phyloP scores from a whole-genome alignment of 2,113 vertebrate species.

The Neodon shergylaensis region DNA sequence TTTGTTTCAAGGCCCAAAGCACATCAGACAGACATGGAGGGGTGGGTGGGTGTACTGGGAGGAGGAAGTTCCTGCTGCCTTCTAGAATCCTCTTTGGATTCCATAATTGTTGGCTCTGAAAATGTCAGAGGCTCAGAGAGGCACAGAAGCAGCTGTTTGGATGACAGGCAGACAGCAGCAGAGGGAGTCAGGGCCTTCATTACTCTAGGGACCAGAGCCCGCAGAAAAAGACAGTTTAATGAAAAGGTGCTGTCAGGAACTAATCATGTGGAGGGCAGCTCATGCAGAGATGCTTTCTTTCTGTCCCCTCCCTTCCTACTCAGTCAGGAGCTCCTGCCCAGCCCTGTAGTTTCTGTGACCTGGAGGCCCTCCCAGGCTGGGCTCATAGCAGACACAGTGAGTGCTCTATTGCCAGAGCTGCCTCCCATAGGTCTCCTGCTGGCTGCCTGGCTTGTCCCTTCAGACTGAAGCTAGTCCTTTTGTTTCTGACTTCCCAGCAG shows the following conservation, averaged over 20 bases:
- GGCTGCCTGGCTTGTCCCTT: not conserved
- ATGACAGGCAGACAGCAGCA: conserved; percentile 53
- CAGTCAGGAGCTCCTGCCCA: not conserved
- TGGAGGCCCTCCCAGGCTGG: no score
- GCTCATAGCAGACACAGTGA: not conserved
- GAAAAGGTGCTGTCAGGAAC: conserved; percentile 69
- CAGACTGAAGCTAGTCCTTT: not conserved
- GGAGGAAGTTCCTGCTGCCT: not conserved
- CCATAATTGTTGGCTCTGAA: conserved; percentile 77
- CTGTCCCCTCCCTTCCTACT: not conserved
- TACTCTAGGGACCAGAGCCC: conserved; percentile 29
- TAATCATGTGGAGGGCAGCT: not conserved
- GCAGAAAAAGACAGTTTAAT: conserved; percentile 65
- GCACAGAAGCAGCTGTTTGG: conserved; percentile 74
- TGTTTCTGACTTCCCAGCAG: not conserved
- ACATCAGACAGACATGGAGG: no score
- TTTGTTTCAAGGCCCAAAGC: not conserved
- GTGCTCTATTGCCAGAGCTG: no score
- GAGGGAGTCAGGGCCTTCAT: conserved; percentile 74
- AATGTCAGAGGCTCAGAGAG: conserved; percentile 74
- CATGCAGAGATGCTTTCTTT: not conserved
- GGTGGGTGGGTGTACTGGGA: not conserved
- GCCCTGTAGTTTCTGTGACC: not conserved
- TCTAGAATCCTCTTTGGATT: conserved; percentile 74
- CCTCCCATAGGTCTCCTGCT: not conserved